Percentiles rank a stretch among this genome's conserved stretches.
Conservation (phyloP, 2,113 vertebrate genomes). For the Xiphophorus hellerii region DNA sequence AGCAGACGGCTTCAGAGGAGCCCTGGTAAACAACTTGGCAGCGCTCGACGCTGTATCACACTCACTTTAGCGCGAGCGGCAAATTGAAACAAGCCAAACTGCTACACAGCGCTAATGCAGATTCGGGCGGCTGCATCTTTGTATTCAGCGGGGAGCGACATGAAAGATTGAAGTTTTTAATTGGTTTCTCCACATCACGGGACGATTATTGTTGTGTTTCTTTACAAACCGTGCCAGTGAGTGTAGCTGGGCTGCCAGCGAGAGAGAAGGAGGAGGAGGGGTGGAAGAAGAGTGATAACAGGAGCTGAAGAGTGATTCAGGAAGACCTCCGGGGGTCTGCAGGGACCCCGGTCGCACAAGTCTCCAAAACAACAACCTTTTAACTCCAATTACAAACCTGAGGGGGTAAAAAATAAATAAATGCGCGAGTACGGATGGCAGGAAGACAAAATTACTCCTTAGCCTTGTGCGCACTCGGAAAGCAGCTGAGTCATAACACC, state of each 20-base stretch:
- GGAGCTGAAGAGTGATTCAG: slow-evolving; percentile 55
- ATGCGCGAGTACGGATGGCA: slow-evolving; percentile 24
- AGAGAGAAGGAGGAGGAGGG: background rate
- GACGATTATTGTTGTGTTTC: slow-evolving; percentile 72
- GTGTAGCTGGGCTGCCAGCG: slow-evolving; percentile 52
- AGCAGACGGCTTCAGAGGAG: slow-evolving; percentile 66
- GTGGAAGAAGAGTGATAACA: slow-evolving; percentile 47
- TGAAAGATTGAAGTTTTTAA: slow-evolving; percentile 81
- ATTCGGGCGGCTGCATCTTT: slow-evolving; percentile 66
- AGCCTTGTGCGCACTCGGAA: slow-evolving; percentile 50
- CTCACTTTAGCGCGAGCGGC: slow-evolving; percentile 64
- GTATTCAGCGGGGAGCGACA: slow-evolving; percentile 76
- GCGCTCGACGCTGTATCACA: slow-evolving; percentile 55
- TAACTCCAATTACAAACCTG: slow-evolving; percentile 72
- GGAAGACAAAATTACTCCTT: slow-evolving; percentile 49
- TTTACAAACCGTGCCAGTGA: slow-evolving; percentile 63
- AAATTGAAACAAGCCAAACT: slow-evolving; percentile 75
- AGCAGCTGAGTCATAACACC: slow-evolving; percentile 34
- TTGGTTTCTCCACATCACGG: slow-evolving; percentile 78
- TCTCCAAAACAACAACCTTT: slow-evolving; percentile 71
- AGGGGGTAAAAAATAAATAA: slow-evolving; percentile 19
- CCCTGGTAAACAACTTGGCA: slow-evolving; percentile 74
- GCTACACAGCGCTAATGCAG: slow-evolving; percentile 62
- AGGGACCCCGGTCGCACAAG: slow-evolving; percentile 39
- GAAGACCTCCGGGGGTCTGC: slow-evolving; percentile 56